Evolutionary conservation across 2,888 invertebrate genomes (phyloP), one percentile per base, ranked within the genome.

Genomic region (Loripinus fragilis): DNA sequence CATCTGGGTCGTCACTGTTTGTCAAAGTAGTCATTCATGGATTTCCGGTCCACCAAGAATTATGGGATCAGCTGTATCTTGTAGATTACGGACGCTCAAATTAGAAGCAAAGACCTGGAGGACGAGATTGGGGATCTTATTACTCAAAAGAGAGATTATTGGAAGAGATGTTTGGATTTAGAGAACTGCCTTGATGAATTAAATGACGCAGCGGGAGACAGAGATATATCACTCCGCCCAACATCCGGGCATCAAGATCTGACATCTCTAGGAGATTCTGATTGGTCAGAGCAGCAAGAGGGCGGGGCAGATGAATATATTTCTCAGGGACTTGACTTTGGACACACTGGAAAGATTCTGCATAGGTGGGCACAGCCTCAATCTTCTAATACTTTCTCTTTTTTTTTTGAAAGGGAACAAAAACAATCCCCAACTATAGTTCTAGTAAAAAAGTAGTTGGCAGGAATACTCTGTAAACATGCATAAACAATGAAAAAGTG

Each of bases 111-210:
- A 8, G 80, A 83, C n/a, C 48, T 81, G 2, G 83, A 83, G 25
- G 52, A 71, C 42, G 83, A 83, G 30, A 80, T 83, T 5, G 83
- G 83, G 20, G 66, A 28, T 25, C 71, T 80, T 10, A 28, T 76
- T 0, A 38, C 65, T n/a, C 30, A 74, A 74, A 83, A 83, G 65
- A 76, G 69, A 60, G 52, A 74, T 0, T 76, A 80, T 5, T 83
- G 83, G 83, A 80, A 74, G 41, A 74, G 78, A 3, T 77, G 78
- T 30, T 68, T 83, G 0, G 78, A 80, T 35, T 74, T 83, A 3
- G 83, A 83, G 68, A 66, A 78, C 48, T 72, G 78, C 35, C 66
- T 83, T 3, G 80, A 83, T 17, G 78, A 76, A 41, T 38, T 78
- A 5, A 73, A 78, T 52, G 83, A 76, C 12, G 71, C 77, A 7